Evolutionary conservation across 2,797 vertebrate species (phyloP), one percentile per base, ranked within the genome.

Genomic region (Sebastes paucispinis): DNA sequence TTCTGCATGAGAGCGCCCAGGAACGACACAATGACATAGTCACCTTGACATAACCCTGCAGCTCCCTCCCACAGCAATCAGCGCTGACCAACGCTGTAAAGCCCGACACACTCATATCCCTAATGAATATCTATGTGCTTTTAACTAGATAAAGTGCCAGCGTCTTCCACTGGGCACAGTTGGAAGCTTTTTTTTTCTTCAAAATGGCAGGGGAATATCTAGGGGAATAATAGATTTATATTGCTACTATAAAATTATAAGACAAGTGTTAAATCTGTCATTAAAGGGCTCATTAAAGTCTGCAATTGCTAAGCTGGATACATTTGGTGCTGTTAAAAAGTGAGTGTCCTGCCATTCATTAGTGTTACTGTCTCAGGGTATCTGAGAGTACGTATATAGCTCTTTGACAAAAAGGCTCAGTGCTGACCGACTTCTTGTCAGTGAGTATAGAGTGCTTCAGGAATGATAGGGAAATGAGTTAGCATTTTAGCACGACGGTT

Each of bases 1-100:
- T 82, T 91, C 86, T 83, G 88, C 89, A 92, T 87, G 91, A 92
- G 60, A 81, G 84, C 47, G 31, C 72, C 32, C 64, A 52, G 78
- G 86, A 88, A 85, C 64, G 87, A 90, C 86, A 90, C 87, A 69
- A 54, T 85, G 81, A 89, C 88, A 88, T 34, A 75, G 90, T 93
- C 91, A 95, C 94, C 95, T 94, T 95, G 94, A 93, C 90, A 81
- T 79, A 80, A 91, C 66, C 83, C 84, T 63, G 82, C n/a, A 69
- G 16, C 39, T 74, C 14, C 65, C n/a, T 54, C 75, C 75, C 27
- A 52, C 66, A 81, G 77, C 84, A 78, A 90, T 92, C 89, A 87
- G 36, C 5, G 13, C 74, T 66, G 78, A 70, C 82, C 84, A 43
- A 1, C 8, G 63, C 62, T 52, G 70, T 80, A 69, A 85, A 84